Evolutionary conservation across 2,113 vertebrate genomes (phyloP), one percentile per base, ranked within the genome.

Genomic region (Artemisiospiza belli): DNA sequence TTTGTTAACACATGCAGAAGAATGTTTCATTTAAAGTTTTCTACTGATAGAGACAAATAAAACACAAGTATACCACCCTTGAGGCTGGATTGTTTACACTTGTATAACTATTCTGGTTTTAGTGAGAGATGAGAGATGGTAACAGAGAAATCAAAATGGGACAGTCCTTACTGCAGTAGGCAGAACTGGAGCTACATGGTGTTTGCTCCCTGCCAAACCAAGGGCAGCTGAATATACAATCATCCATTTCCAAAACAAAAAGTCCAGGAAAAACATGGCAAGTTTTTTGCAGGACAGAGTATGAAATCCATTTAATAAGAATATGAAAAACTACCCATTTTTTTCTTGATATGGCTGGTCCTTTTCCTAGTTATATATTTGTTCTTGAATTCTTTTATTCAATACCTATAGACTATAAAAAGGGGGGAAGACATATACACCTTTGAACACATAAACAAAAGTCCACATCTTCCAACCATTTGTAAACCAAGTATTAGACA

Each of bases 381-480:
- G 11, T 25, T n/a, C 44, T 78, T 43, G 1, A 79, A 55, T 47
- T 58, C 2, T 55, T 68, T 78, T 43, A 22, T 43, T 62, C 12
- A 67, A 9, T 39, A 80, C 13, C 6, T 39, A 27, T 6, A 67
- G 5, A 55, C 6, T 8, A 43, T 47, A 49, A n/a, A 74, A 83
- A 78, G 15, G 0, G 1, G 6, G 9, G 4, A 9, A 55, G 6
- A 21, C 1, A 35, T 20, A 66, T 33, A 49, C 1, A 0, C 10
- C 19, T 57, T 47, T 18, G 35, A 27, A 35, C 6, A 18, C 15
- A 74, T n/a, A 58, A 37, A 79, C 12, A 39, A 66, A 80, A 85
- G 5, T 11, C 17, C 23, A 39, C 14, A 51, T 30, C 25, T 83
- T 83, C 46, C n/a, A 77, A 19, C 4, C 11, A 33, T n/a, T 66